Conservation (phyloP, 2,888 invertebrate species). For the Lasioglossum pauxillum region DNA sequence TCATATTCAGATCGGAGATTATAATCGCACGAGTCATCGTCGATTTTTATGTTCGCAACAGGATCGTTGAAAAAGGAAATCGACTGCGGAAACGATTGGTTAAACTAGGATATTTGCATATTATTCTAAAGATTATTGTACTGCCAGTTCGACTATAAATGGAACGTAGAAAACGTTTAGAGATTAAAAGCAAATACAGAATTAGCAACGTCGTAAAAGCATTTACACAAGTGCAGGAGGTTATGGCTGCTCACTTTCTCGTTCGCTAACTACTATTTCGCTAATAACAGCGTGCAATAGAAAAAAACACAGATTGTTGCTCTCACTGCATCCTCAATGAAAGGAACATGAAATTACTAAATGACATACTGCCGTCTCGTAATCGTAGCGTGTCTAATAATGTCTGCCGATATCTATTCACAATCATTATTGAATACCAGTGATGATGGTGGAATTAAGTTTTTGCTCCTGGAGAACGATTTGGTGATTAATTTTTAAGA, state of each 20-base stretch:
- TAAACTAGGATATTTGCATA: not conserved
- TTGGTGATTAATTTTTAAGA: not conserved
- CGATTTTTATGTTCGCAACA: not conserved
- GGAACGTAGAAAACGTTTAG: not conserved
- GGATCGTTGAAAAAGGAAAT: not conserved
- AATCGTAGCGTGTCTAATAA: not conserved
- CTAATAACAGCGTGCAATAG: not conserved
- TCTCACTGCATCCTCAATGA: constrained; percentile 2
- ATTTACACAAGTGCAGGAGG: not conserved
- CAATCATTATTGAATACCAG: not conserved
- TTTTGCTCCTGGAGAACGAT: not conserved
- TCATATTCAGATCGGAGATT: not conserved
- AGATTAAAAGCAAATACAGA: not conserved
- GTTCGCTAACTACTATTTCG: not conserved
- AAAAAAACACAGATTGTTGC: not conserved
- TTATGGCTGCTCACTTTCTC: not conserved
- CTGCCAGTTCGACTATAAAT: not conserved
- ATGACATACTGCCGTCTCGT: not conserved
- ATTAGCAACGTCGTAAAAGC: not conserved
- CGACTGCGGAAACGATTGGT: not conserved
- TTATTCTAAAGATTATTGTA: not conserved
- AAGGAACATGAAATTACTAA: constrained; percentile 13
- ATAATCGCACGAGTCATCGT: not conserved
- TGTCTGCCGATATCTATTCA: not conserved
- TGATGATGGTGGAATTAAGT: not conserved